Evolutionary conservation across 2,113 vertebrate genomes (phyloP), one percentile per base, ranked within the genome.

Genomic region (Willisornis vidua): DNA sequence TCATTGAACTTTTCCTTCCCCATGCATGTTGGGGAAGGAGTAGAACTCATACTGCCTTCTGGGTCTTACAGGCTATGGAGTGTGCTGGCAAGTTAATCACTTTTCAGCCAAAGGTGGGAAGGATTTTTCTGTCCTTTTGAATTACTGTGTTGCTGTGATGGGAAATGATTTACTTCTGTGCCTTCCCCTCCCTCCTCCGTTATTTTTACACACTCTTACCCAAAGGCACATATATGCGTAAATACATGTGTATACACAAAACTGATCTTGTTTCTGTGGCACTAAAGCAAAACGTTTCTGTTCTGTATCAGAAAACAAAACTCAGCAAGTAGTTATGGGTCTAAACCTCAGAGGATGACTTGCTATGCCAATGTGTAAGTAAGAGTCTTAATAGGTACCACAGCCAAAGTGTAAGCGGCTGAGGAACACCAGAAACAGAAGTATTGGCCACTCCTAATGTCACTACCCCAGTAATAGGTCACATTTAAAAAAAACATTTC

Each of bases 401-500:
- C 20, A 57, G 49, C 8, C 52, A 58, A 68, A 67, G 28, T 4
- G 4, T 7, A 31, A 10, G 24, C 5, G 1, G 5, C n/a, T 46
- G 24, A 91, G 51, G 75, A 74, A 59, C 26, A 35, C 22, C 28
- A 72, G 29, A 63, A 87, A 66, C 41, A 59, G 25, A 84, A 71
- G 14, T 4, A 4, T 8, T 41, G 24, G 15, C 29, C 9, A 16
- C 5, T 14, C n/a, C 3, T 3, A 4, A 12, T 11, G 7, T n/a
- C 45, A 75, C 26, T 2, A 0, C 29, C 63, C 19, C 7, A 66
- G 48, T 8, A 33, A 71, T 59, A 7, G 6, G 14, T 19, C 46
- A 61, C n/a, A 48, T 31, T 58, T 31, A 25, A 83, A 68, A 39
- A 39, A 85, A 31, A 0, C 0, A 24, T 6, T 33, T 61, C 14